These are phyloP conservation scores for Pogona vitticeps DNA, from an alignment of 2,113 vertebrate genomes.

Conservation along the genomic window DNA sequence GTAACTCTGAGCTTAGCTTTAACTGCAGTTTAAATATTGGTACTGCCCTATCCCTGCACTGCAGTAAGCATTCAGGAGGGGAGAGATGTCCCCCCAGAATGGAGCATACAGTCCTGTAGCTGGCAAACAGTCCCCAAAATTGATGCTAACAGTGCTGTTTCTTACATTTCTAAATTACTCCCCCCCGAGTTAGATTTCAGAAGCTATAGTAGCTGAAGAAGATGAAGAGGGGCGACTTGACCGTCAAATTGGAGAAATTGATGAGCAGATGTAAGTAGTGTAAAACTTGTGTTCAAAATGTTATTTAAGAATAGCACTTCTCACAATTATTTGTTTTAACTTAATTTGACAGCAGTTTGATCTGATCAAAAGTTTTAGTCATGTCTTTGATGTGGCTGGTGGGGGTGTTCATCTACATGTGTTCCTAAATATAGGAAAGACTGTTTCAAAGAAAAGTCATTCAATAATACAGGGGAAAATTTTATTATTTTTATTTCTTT, in stretches of 20 bases:
- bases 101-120: too few species aligned
- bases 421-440: background rate
- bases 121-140: background rate
- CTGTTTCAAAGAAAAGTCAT: background rate
- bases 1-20: background rate
- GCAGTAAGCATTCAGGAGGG: slow-evolving; percentile 36
- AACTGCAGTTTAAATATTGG: background rate
- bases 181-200: slow-evolving; percentile 82
- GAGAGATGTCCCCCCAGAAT: background rate
- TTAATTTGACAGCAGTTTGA: background rate
- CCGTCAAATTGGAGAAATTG: slow-evolving; percentile 95
- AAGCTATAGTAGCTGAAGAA: slow-evolving; percentile 95
- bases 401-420: background rate
- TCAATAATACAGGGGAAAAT: background rate
- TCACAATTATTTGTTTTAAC: slow-evolving; percentile 7
- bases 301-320: background rate
- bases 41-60: slow-evolving; percentile 4
- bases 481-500: background rate
- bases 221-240: slow-evolving; percentile 95
- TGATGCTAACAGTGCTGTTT: background rate
- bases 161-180: background rate
- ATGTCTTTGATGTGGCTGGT: background rate
- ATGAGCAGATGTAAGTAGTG: slow-evolving; percentile 90
- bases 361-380: background rate
- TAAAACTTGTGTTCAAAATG: slow-evolving; percentile 49